A percentile compares a stretch with the other conserved stretches of the same genome.
Conservation (phyloP, 1,140 invertebrate genomes). For the Zaprionus gabonicus region DNA sequence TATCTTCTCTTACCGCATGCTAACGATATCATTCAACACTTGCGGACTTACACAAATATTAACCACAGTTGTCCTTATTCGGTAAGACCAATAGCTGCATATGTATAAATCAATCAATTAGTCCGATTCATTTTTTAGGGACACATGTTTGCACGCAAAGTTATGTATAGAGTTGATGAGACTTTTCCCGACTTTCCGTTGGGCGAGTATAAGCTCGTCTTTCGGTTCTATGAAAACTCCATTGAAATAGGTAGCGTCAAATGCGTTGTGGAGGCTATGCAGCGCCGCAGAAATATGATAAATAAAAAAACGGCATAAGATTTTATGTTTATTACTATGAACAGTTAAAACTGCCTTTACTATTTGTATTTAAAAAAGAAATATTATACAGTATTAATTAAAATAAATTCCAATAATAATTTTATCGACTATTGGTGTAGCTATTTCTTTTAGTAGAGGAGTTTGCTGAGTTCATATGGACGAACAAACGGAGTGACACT, state of each 20-base stretch:
- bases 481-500: no score
- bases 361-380: no score
- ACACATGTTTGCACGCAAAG: constrained; percentile 17
- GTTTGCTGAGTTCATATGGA: no score
- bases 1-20: not conserved
- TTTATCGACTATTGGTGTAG: no score
- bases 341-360: no score
- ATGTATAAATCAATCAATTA: not conserved
- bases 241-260: not conserved
- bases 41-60: constrained; percentile 15
- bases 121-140: not conserved
- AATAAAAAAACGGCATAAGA: not conserved
- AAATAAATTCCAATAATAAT: no score
- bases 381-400: no score
- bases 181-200: not conserved
- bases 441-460: no score
- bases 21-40: not conserved
- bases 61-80: constrained; percentile 24
- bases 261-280: not conserved
- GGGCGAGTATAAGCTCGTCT: constrained; percentile 1
- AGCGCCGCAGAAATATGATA: not conserved
- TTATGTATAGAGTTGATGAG: not conserved
- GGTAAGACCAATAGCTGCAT: not conserved
- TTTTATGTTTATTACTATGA: no score
- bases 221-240: constrained; percentile 7